A percentile compares a stretch with the other conserved stretches of the same genome.
These are phyloP conservation scores for Sprattus sprattus DNA, from an alignment of 2,113 vertebrate species.

Conservation along the genomic window DNA sequence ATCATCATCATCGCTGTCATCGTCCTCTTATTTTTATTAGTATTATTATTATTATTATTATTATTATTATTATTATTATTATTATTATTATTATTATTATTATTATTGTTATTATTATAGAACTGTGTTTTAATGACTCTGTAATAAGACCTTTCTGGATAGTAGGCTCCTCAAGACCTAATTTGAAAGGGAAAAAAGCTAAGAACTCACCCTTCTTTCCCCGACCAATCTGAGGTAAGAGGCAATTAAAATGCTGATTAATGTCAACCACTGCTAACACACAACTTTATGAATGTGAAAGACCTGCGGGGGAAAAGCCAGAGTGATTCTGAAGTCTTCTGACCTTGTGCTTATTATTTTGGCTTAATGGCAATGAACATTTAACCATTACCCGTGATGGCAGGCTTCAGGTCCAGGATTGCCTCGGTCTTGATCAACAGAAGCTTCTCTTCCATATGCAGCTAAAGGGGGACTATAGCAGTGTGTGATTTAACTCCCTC, in stretches of 20 bases:
- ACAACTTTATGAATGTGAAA: conserved; percentile 65
- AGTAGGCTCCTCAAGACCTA: neutral
- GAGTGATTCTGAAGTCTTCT: conserved; percentile 67
- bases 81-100: neutral
- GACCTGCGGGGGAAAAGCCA: conserved; percentile 62
- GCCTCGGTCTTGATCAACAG: conserved; percentile 21
- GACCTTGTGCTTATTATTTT: conserved; percentile 70
- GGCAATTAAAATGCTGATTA: conserved; percentile 76
- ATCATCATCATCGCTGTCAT: neutral
- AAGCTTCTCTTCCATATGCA: neutral
- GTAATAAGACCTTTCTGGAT: neutral
- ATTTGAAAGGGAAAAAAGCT: conserved; percentile 11
- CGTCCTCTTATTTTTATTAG: neutral
- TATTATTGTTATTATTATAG: neutral
- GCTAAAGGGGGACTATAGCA: neutral
- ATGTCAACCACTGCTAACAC: conserved; percentile 61
- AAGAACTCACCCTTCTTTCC: conserved; percentile 69
- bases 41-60: neutral
- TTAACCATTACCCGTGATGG: conserved; percentile 52
- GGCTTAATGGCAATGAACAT: conserved; percentile 63
- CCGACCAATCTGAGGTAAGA: conserved; percentile 65
- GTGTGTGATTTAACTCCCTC: neutral
- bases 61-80: neutral
- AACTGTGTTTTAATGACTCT: neutral
- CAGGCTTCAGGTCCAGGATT: conserved; percentile 23